Base-by-base conservation (phyloP, 1,140 invertebrate genomes). In the Himalopsyche phryganea region DNA sequence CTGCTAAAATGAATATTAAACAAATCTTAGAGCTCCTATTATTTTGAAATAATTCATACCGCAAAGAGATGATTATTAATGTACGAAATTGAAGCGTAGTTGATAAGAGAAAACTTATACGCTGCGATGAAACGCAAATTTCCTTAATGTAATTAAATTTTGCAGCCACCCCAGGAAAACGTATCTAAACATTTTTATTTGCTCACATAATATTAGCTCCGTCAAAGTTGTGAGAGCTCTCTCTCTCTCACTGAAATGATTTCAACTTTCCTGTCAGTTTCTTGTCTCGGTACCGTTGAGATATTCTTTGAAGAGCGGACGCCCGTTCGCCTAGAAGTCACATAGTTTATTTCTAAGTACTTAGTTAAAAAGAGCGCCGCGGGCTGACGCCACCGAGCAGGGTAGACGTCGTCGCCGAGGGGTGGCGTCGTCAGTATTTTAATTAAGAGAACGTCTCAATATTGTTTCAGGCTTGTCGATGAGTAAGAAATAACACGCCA, bases 381-480 rank as follows among this genome's bases (percentile, higher is more conserved):
- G 53, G 40, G 48, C 6, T 4, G 51, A 11, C 7, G 14, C 6
- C 48, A 32, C 33, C 6, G 1, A 35, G 18, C 15, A 17, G 46
- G 45, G 51, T 28, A 20, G 45, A 23, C 6, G 19, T 14, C 18
- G 10, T 10, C 15, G 6, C 40, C 10, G 38, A 17, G 20, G 13
- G 18, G n/a, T n/a, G 42, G 44, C 18, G 55, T 32, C 46, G 49
- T 53, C 51, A 52, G 61, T 59, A 63, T 63, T 63, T 63, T 63
- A 63, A 63, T 63, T 58, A 63, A 63, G 61, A 59, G 61, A 63
- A 59, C 56, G 61, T 63, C 52, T 63, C 61, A 63, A 63, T 63
- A 63, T 63, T 63, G 61, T 63, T 63, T 59, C 61, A 63, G 61
- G 45, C 40, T 36, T 53, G 61, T 63, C 61, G 61, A 63, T 63